Conservation (phyloP, 2,113 vertebrate species). For the Mesocricetus auratus region DNA sequence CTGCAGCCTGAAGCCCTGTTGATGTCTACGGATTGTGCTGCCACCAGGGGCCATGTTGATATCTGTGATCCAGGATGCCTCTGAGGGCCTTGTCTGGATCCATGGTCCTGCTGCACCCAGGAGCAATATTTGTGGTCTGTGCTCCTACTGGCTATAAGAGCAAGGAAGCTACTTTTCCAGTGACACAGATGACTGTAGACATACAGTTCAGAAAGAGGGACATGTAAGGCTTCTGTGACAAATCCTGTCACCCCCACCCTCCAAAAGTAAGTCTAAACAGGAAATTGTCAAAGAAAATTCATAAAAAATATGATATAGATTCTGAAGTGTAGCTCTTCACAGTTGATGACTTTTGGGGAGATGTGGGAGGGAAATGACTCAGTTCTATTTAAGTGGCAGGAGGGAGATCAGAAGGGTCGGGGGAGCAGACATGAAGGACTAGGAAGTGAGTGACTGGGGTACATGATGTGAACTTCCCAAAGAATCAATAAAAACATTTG, state of each 20-base stretch:
- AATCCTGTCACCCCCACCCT: not conserved
- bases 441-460: no score
- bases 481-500: no score
- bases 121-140: not conserved
- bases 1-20: no score
- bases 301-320: not conserved
- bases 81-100: not conserved
- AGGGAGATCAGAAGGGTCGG: no score
- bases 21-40: not conserved
- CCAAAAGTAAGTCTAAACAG: not conserved
- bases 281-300: not conserved
- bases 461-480: no score
- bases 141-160: not conserved
- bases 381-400: no score
- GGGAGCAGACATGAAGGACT: no score
- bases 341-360: not conserved
- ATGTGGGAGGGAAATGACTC: no score
- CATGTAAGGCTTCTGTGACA: not conserved
- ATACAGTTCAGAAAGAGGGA: not conserved
- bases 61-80: not conserved
- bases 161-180: not conserved
- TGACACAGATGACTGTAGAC: not conserved
- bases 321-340: not conserved
- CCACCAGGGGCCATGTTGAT: no score
- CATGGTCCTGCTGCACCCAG: not conserved